Percentiles rank a stretch among this genome's conserved stretches.
phyloP scores from a whole-genome alignment of 1,140 invertebrate genomes.

The Rhynchophorus ferrugineus region DNA sequence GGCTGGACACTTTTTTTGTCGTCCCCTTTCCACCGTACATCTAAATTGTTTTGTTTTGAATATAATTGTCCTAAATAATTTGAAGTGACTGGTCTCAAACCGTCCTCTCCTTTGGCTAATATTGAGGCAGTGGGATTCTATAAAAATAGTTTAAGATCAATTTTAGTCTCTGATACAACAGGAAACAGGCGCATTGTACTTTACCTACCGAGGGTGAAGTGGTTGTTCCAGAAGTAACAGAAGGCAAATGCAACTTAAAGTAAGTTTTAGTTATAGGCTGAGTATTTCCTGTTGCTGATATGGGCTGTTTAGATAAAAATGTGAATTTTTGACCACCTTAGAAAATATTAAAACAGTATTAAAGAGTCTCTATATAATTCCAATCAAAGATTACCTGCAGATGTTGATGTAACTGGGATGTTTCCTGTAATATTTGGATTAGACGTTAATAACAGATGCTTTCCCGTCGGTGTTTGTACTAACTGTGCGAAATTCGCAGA shows the following conservation, averaged over 20 bases:
- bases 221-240: conserved; percentile 27
- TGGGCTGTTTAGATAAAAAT: conserved; percentile 47
- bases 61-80: conserved; percentile 38
- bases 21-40: conserved; percentile 34
- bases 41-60: conserved; percentile 36
- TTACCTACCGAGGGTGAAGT: conserved; percentile 25
- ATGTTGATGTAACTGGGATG: conserved; percentile 33
- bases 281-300: conserved; percentile 36
- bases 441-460: conserved; percentile 54
- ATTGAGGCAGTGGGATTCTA: conserved; percentile 15
- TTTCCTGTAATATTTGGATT: conserved; percentile 33
- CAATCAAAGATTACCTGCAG: conserved; percentile 23
- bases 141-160: conserved; percentile 15
- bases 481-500: conserved; percentile 49
- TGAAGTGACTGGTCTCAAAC: conserved; percentile 15
- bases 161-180: not conserved
- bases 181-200: conserved; percentile 4
- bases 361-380: too few relatives aligned
- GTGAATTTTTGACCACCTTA: conserved; percentile 46
- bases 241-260: conserved; percentile 36
- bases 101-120: conserved; percentile 6
- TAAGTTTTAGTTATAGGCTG: conserved; percentile 38
- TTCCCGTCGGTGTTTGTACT: conserved; percentile 62
- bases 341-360: too few relatives aligned
- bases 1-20: conserved; percentile 14